Conservation (phyloP, 2,797 vertebrate species). For the Megaceryle alcyon region DNA sequence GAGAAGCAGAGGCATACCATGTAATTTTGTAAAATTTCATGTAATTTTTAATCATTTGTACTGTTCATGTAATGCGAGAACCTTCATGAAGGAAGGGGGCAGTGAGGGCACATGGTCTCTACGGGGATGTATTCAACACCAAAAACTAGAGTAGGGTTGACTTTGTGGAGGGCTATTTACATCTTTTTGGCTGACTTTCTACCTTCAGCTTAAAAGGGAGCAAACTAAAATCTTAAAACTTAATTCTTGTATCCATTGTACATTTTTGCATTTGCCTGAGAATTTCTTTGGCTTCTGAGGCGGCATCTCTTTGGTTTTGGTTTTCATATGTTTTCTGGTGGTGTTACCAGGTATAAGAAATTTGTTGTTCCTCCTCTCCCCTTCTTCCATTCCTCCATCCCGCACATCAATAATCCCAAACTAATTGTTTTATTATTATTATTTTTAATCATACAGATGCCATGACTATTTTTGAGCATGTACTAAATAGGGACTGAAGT, state of each 20-base stretch:
- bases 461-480: accelerated
- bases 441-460: background rate
- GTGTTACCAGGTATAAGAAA: background rate
- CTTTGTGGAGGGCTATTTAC: background rate
- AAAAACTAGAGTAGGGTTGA: background rate
- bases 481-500: background rate
- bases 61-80: background rate
- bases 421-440: background rate
- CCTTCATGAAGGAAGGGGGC: background rate
- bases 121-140: background rate
- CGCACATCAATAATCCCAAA: background rate
- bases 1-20: background rate
- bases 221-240: background rate
- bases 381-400: background rate
- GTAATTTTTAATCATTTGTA: conserved; percentile 21
- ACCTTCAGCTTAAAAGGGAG: background rate
- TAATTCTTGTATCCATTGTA: background rate
- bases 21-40: conserved; percentile 45
- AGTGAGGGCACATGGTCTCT: background rate
- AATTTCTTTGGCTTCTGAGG: background rate
- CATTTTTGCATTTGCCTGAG: background rate
- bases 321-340: accelerated
- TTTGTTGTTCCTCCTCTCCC: background rate
- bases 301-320: background rate
- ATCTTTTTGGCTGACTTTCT: background rate